Percentiles rank a stretch among this genome's conserved stretches.
Conservation (phyloP, 2,888 invertebrate species). For the Orthosia gothica region DNA sequence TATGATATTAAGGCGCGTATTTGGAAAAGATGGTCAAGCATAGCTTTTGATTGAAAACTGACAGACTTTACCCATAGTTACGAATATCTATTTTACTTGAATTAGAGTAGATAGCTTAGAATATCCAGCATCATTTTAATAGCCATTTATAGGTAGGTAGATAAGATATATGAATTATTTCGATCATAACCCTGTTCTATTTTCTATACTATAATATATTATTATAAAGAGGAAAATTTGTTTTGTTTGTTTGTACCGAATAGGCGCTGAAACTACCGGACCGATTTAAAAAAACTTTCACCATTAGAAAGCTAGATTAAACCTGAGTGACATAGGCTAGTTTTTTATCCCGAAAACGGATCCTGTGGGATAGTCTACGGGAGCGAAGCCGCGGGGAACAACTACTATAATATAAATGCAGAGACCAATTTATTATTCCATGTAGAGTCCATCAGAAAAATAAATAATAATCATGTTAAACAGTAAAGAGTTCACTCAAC, state of each 20-base stretch:
- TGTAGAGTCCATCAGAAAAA: constrained; percentile 1
- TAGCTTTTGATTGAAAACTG: not conserved
- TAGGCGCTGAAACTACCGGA: too few relatives aligned
- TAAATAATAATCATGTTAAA: constrained; percentile 24
- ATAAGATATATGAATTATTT: not conserved
- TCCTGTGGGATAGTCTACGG: too few relatives aligned
- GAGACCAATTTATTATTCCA: not conserved
- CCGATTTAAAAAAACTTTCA: too few relatives aligned
- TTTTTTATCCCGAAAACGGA: too few relatives aligned
- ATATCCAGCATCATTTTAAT: not conserved
- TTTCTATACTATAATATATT: too few relatives aligned
- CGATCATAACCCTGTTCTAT: not conserved
- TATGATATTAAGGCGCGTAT: not conserved
- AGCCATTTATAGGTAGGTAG: not conserved
- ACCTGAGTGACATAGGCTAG: too few relatives aligned
- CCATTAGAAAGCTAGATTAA: too few relatives aligned
- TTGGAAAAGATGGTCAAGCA: not conserved
- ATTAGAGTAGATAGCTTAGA: too few relatives aligned
- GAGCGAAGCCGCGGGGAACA: too few relatives aligned
- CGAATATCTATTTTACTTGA: not conserved
- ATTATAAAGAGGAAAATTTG: too few relatives aligned
- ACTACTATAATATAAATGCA: not conserved
- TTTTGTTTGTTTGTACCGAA: too few relatives aligned
- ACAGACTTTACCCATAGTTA: not conserved
- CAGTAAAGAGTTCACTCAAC: not conserved